Evolutionary conservation across 2,888 invertebrate species (phyloP).

Genomic region (Nomada fucata): DNA sequence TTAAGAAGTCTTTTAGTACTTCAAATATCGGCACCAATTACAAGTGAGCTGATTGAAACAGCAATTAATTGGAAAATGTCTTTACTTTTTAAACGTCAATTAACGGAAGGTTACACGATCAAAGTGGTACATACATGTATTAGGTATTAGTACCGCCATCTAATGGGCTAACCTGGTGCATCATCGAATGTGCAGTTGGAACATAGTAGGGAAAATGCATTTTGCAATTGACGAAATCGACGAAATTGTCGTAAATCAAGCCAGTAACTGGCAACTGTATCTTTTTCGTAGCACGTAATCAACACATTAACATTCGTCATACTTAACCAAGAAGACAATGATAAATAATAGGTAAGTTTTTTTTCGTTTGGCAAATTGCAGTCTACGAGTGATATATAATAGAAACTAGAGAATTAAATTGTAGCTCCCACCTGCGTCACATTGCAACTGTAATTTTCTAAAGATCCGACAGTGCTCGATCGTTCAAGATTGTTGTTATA

Average conservation of each 20-base stretch:
- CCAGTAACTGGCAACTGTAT: neutral
- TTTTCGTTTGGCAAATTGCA: too few species aligned
- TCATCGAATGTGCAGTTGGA: slow-evolving; percentile 16
- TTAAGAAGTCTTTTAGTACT: slow-evolving; percentile 16
- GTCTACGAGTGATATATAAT: too few species aligned
- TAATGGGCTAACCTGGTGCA: slow-evolving; percentile 9
- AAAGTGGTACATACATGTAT: neutral
- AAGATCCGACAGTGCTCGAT: neutral
- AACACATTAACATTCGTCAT: neutral
- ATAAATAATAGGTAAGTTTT: too few species aligned
- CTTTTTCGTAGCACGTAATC: neutral
- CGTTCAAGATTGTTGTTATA: neutral
- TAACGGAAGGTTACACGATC: slow-evolving; percentile 24
- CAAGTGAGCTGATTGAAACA: slow-evolving; percentile 26
- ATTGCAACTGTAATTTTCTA: too few species aligned
- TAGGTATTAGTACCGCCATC: slow-evolving; percentile 25
- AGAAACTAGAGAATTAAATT: too few species aligned
- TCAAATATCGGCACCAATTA: neutral
- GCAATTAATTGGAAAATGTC: slow-evolving; percentile 36
- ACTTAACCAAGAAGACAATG: neutral
- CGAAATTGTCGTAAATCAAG: too few species aligned
- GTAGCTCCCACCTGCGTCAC: too few species aligned
- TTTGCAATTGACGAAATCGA: neutral
- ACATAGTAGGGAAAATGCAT: slow-evolving; percentile 13
- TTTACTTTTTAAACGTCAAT: slow-evolving; percentile 29